These are phyloP conservation scores for Torymus tubicola DNA, from an alignment of 2,888 invertebrate species.

Conservation along the genomic window DNA sequence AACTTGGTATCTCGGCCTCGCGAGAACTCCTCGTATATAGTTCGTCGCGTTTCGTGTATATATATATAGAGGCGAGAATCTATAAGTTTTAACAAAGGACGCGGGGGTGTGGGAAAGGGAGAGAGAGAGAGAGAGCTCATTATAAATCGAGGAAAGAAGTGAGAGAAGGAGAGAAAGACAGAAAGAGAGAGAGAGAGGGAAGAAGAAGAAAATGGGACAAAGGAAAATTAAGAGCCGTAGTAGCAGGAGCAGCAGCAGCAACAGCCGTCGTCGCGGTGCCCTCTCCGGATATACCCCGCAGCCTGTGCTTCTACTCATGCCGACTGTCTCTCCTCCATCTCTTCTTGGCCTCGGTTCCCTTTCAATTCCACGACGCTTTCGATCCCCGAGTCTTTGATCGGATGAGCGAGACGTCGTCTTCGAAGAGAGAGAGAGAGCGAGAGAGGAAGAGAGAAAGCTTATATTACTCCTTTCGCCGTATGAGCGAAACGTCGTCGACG, in stretches of 20 bases:
- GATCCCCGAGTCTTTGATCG: constrained; percentile 51
- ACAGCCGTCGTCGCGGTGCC: too few relatives aligned
- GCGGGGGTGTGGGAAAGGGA: background rate
- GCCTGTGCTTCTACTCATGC: background rate
- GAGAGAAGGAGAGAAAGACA: background rate
- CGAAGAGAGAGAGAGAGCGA: background rate
- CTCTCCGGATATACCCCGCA: constrained; percentile 39
- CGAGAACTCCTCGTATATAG: too few relatives aligned
- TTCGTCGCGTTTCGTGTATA: too few relatives aligned
- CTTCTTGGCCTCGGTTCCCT: constrained; percentile 11
- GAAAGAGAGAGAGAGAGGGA: background rate
- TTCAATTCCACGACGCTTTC: constrained; percentile 50
- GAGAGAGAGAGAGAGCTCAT: constrained; percentile 38
- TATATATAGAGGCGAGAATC: too few relatives aligned
- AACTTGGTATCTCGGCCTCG: background rate
- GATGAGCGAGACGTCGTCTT: constrained; percentile 18
- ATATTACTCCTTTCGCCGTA: constrained; percentile 44
- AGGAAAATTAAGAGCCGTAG: constrained; percentile 50
- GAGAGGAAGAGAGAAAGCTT: constrained; percentile 21
- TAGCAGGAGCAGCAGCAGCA: too few relatives aligned
- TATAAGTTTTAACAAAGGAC: constrained; percentile 29
- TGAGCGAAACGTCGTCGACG: constrained; percentile 4
- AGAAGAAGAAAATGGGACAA: constrained; percentile 41
- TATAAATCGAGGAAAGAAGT: constrained; percentile 40
- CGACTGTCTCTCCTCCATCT: background rate